A percentile compares a stretch with the other conserved stretches of the same genome.
Evolutionary conservation across 2,888 invertebrate genomes (phyloP).

Genomic region (Ormyrus labotus): DNA sequence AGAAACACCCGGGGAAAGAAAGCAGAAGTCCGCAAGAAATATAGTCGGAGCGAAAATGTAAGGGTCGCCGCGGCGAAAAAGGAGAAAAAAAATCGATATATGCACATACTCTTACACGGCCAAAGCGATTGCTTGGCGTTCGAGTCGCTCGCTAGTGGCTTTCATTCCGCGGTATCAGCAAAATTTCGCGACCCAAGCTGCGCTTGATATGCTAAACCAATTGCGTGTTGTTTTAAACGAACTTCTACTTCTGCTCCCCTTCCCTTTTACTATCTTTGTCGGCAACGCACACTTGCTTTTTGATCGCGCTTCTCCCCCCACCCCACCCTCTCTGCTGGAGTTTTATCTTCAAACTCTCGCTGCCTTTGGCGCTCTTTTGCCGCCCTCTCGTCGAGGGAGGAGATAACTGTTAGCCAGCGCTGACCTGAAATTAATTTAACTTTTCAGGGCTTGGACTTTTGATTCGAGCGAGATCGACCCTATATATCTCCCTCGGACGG

Average conservation of each 20-base stretch:
- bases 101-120: too few species aligned
- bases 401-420: constrained; percentile 11
- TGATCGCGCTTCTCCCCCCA: not conserved
- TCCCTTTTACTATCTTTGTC: not conserved
- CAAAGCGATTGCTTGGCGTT: too few species aligned
- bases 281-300: not conserved
- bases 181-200: constrained; percentile 1
- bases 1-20: too few species aligned
- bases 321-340: too few species aligned
- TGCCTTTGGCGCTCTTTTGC: too few species aligned
- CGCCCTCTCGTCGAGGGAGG: too few species aligned
- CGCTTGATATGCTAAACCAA: constrained; percentile 23
- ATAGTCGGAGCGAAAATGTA: too few species aligned
- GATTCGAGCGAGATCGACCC: constrained; percentile 6
- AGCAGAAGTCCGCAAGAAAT: too few species aligned
- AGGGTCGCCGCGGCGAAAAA: too few species aligned
- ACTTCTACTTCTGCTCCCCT: not conserved
- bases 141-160: not conserved
- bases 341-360: too few species aligned
- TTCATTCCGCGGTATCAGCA: not conserved
- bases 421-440: constrained; percentile 27
- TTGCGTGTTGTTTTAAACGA: constrained; percentile 25
- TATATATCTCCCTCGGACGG: too few species aligned
- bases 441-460: not conserved
- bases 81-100: too few species aligned